Evolutionary conservation across 1,140 invertebrate genomes (phyloP).

Genomic region (Drosophila tropicalis): DNA sequence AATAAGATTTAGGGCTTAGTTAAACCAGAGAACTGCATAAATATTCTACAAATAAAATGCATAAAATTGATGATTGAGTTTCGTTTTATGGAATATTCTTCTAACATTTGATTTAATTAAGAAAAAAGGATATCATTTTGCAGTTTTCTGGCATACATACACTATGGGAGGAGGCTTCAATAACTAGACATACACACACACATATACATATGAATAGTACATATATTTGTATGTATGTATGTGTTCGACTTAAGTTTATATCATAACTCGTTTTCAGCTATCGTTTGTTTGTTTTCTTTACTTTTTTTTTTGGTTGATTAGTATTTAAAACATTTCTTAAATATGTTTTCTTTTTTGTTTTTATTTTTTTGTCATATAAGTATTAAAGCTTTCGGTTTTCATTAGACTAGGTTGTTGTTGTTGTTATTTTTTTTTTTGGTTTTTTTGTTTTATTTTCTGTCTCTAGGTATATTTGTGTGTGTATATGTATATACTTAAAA

Average conservation of each 20-base stretch:
- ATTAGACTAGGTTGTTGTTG: constrained; percentile 64
- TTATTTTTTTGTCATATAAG: constrained; percentile 63
- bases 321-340: constrained; percentile 79
- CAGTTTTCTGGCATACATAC: not conserved
- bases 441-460: constrained; percentile 35
- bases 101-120: not conserved
- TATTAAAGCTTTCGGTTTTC: constrained; percentile 83
- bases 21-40: not conserved
- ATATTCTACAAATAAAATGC: not conserved
- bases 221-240: not conserved
- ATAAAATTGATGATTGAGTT: not conserved
- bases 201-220: not conserved
- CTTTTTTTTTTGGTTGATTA: constrained; percentile 52
- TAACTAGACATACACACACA: constrained; percentile 1
- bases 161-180: not conserved
- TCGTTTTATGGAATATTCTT: not conserved
- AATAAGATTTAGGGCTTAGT: not conserved
- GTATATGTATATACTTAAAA: constrained; percentile 36
- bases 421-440: constrained; percentile 59
- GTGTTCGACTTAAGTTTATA: not conserved
- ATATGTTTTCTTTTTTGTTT: constrained; percentile 49
- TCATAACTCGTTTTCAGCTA: constrained; percentile 5
- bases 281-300: not conserved
- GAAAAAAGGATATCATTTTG: not conserved
- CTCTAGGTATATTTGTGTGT: constrained; percentile 55